These are phyloP conservation scores for Eledona agricola DNA, from an alignment of 2,888 invertebrate species.

Conservation along the genomic window DNA sequence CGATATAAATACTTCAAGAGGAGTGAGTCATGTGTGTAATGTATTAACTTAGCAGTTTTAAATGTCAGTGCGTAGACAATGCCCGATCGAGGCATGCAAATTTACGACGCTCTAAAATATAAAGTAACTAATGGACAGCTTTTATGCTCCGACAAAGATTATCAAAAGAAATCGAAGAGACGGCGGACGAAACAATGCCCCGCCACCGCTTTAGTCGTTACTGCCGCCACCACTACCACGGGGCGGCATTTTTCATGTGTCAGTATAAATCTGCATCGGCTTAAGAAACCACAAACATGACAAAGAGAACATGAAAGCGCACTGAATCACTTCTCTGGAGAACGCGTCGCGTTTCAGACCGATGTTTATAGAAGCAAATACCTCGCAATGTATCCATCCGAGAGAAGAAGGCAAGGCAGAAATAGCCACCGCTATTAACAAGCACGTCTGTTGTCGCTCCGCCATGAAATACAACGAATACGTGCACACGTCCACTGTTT, in stretches of 20 bases:
- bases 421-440: conserved; percentile 49
- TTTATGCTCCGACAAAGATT: conserved; percentile 28
- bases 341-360: conserved; percentile 43
- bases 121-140: conserved; percentile 40
- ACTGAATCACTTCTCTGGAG: conserved; percentile 52
- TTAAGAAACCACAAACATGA: conserved; percentile 54
- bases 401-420: conserved; percentile 41
- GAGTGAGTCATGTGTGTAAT: conserved; percentile 51
- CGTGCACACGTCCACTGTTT: conserved; percentile 31
- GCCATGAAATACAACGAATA: conserved; percentile 35
- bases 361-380: conserved; percentile 48
- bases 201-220: too few species aligned
- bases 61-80: conserved; percentile 49
- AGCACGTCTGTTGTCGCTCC: conserved; percentile 41
- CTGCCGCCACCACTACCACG: not conserved
- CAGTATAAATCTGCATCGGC: conserved; percentile 52
- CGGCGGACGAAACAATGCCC: conserved; percentile 9
- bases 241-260: conserved; percentile 39
- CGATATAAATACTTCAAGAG: conserved; percentile 48
- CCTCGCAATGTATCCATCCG: conserved; percentile 43
- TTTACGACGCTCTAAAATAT: conserved; percentile 43
- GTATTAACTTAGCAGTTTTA: conserved; percentile 50
- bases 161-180: conserved; percentile 28
- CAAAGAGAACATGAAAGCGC: conserved; percentile 52
- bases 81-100: conserved; percentile 43